A percentile compares a stretch with the other conserved stretches of the same genome.
Conservation (phyloP, 2,888 invertebrate species). For the Nectonema munidae region DNA sequence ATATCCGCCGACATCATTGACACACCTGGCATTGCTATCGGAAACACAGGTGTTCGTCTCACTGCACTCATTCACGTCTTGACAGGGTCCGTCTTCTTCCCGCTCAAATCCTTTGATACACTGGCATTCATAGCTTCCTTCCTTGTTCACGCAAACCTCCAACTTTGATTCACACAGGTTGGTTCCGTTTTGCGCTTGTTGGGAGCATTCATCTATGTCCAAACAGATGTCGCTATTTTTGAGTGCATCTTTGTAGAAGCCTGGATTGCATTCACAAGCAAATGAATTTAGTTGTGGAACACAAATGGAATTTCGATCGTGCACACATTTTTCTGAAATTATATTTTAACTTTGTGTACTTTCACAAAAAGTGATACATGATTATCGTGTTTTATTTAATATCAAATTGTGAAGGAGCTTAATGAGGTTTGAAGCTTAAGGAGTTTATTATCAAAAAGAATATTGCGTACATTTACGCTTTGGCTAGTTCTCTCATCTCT, state of each 20-base stretch:
- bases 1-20: neutral
- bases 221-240: constrained; percentile 6
- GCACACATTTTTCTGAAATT: neutral
- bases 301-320: neutral
- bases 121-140: neutral
- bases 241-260: neutral
- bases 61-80: neutral
- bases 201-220: constrained; percentile 8
- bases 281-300: neutral
- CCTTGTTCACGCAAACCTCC: neutral
- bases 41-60: neutral
- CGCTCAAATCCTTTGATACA: neutral
- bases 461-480: too few species aligned
- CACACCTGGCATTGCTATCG: neutral
- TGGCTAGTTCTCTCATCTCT: too few species aligned
- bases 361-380: too few species aligned
- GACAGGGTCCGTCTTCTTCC: neutral
- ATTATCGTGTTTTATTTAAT: too few species aligned
- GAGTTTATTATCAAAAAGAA: too few species aligned
- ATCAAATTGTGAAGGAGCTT: too few species aligned
- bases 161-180: too few species aligned
- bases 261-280: constrained; percentile 7
- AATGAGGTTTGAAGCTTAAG: too few species aligned
- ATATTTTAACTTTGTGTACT: neutral
- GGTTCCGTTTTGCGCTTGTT: too few species aligned